Evolutionary conservation across 2,113 vertebrate species (phyloP), one percentile per base, ranked within the genome.

Genomic region (Sclerurus mexicanus): DNA sequence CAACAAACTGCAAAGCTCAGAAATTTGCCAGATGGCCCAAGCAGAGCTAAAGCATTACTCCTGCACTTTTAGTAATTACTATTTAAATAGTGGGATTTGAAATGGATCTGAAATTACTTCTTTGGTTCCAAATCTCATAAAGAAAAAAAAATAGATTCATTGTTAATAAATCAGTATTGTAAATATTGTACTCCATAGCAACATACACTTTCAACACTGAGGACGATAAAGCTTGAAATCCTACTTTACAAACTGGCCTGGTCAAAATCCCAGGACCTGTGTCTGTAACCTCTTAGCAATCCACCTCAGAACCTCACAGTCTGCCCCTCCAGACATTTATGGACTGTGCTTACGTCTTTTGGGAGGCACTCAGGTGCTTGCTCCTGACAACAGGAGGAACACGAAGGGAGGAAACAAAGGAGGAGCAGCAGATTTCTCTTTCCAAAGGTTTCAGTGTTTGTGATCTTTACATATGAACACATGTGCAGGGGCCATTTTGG

Each of bases 1-100:
- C 40, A 87, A 64, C 46, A 72, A 88, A 60, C 25, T 86, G 49
- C 66, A 83, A 77, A 80, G 35, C 79, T 93, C 67, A 92, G 75
- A 92, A 83, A 83, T 77, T 17, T 76, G 50, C 53, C 96, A 88
- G 88, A 55, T 90, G 85, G 85, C 73, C 71, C 50, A 73, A 91
- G n/a, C n/a, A 66, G 50, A 76, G 24, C 7, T 37, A 76, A 23
- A 19, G 25, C 19, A 63, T 59, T 77, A 46, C 62, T 89, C 47
- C 81, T 85, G 52, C 53, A 55, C 35, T 77, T 90, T 69, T 50
- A 4, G 3, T 84, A 88, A 92, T 92, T 93, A 77, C 2, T 4
- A 19, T 19, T 69, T 75, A 92, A 94, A 88, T 33, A 77, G 28
- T 58, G 46, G 59, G 79, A 80, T 92, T 96, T 90, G 59, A 63